Percentiles rank a stretch among this genome's conserved stretches.
Conservation (phyloP, 2,797 vertebrate genomes). For the Menidia menidia region DNA sequence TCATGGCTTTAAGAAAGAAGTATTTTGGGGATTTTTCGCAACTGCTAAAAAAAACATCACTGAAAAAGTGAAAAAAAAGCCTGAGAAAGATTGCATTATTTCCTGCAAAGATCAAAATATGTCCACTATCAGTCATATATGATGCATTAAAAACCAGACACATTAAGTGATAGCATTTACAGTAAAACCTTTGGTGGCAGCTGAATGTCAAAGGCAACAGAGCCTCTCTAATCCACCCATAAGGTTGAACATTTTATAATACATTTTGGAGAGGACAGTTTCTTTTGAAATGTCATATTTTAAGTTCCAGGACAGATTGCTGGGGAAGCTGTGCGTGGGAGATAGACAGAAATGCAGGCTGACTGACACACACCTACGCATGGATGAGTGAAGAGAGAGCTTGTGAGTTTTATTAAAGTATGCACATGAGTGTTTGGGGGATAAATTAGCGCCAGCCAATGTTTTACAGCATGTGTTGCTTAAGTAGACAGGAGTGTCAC, state of each 20-base stretch:
- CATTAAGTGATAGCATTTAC: slow-evolving; percentile 21
- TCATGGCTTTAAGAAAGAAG: neutral
- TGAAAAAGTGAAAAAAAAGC: too few species aligned
- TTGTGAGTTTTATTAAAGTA: slow-evolving; percentile 38
- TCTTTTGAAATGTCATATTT: slow-evolving; percentile 38
- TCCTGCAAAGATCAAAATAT: neutral
- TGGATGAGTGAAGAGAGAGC: slow-evolving; percentile 49
- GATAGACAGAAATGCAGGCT: slow-evolving; percentile 8
- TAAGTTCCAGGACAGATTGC: slow-evolving; percentile 13
- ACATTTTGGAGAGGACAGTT: slow-evolving; percentile 3
- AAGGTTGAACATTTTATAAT: slow-evolving; percentile 16
- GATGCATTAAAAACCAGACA: neutral
- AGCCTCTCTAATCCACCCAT: slow-evolving; percentile 3
- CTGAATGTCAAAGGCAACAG: slow-evolving; percentile 16
- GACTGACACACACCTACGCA: slow-evolving; percentile 20
- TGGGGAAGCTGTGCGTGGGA: neutral
- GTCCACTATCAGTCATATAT: neutral
- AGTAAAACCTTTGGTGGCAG: neutral
- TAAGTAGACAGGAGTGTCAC: slow-evolving; percentile 71
- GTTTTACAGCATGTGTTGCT: slow-evolving; percentile 62
- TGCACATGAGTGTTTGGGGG: slow-evolving; percentile 46
- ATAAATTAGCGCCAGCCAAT: slow-evolving; percentile 71
- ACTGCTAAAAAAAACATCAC: too few species aligned
- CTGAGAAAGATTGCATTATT: neutral
- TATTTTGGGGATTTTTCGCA: neutral